Evolutionary conservation across 2,888 invertebrate genomes (phyloP).

Genomic region (Euzophera pinguis): DNA sequence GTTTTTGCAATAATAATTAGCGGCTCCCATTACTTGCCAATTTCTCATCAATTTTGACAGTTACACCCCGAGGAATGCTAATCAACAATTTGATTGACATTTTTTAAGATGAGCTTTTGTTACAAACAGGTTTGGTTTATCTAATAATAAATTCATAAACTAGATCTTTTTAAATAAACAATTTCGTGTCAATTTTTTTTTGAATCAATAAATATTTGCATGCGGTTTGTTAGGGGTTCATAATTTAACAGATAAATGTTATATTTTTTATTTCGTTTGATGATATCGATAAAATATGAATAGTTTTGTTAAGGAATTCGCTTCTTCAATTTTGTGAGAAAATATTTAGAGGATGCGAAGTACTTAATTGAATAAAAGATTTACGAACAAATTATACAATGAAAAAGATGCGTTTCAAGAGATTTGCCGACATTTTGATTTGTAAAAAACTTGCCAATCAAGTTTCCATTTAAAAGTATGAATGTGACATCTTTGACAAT

Average conservation of each 20-base stretch:
- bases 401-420: slow-evolving; percentile 57
- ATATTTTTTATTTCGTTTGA: neutral
- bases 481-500: slow-evolving; percentile 58
- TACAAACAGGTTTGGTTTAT: slow-evolving; percentile 57
- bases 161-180: slow-evolving; percentile 31
- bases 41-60: slow-evolving; percentile 45
- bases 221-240: slow-evolving; percentile 11
- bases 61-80: slow-evolving; percentile 41
- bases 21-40: slow-evolving; percentile 52
- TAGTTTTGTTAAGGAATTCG: neutral
- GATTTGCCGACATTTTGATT: slow-evolving; percentile 54
- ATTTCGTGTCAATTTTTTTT: slow-evolving; percentile 9
- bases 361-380: slow-evolving; percentile 40
- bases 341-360: slow-evolving; percentile 37
- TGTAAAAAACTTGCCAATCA: slow-evolving; percentile 71
- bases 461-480: slow-evolving; percentile 71
- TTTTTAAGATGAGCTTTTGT: slow-evolving; percentile 38
- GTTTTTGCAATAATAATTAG: slow-evolving; percentile 58
- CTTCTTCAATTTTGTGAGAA: slow-evolving; percentile 57
- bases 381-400: slow-evolving; percentile 47
- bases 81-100: slow-evolving; percentile 66
- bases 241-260: neutral
- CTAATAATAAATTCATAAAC: slow-evolving; percentile 49
- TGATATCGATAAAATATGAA: slow-evolving; percentile 1
- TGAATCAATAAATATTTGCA: slow-evolving; percentile 18